Evolutionary conservation across 2,113 vertebrate genomes (phyloP), one percentile per base, ranked within the genome.

Genomic region (Oreotrochilus melanogaster): DNA sequence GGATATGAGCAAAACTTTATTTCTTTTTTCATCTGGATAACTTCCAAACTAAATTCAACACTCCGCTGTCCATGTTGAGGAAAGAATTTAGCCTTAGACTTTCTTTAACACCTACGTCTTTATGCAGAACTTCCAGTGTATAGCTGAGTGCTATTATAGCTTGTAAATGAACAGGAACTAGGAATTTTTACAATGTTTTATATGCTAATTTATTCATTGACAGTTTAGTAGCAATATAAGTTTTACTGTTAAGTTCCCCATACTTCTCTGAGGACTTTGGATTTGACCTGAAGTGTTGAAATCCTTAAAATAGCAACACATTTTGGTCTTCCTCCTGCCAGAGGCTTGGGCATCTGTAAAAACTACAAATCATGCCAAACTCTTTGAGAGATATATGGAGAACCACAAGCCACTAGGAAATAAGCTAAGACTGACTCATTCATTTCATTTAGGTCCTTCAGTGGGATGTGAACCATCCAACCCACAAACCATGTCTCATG

Each of bases 391-490:
- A 97, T 95, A 96, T 95, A 94, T 75, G 48, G 27, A 92, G 47
- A 72, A 75, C 35, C 87, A 62, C 73, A 60, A 84, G 78, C 73
- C 51, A 69, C 90, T 80, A 94, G 86, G 94, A 95, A 94, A 92
- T 90, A 96, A 96, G 76, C 71, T 83, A 95, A 78, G 65, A 89
- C 21, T 43, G 93, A 90, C 27, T n/a, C 51, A 92, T 92, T 96
- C 84, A 96, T 97, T 96, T 97, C 86, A 93, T 65, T 95, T 95
- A 96, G 92, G 81, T 75, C 74, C 72, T 93, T 95, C 94, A 64
- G 65, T 86, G 75, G 87, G 79, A 94, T 94, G 94, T 96, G 82
- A 97, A 96, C 85, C 91, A 97, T 91, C 91, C 89, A 95, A 82
- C 60, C 81, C 88, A 88, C 94, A 96, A 91, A 64, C 76, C 88